Evolutionary conservation across 2,113 vertebrate genomes (phyloP).

Genomic region (Anguilla japonica): DNA sequence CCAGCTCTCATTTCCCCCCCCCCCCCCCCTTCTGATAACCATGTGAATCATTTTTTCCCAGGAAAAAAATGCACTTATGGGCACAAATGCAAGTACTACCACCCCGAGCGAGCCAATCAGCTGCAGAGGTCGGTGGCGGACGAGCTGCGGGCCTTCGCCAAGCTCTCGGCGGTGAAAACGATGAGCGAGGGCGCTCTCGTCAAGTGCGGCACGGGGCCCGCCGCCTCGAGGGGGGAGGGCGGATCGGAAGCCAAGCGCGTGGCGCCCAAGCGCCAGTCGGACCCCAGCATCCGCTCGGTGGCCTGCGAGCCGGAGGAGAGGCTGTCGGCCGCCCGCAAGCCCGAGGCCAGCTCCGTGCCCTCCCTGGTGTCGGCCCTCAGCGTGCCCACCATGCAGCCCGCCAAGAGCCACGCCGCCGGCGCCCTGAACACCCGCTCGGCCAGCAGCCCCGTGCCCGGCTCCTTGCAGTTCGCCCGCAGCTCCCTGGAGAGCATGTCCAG

Average conservation of each 20-base stretch:
- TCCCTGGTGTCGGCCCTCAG: slow-evolving; percentile 95
- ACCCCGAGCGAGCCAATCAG: slow-evolving; percentile 95
- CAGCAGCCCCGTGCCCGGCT: slow-evolving; percentile 95
- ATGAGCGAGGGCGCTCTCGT: slow-evolving; percentile 94
- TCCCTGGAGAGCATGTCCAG: slow-evolving; percentile 92
- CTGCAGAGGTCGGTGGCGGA: slow-evolving; percentile 93
- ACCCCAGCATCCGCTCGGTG: slow-evolving; percentile 94
- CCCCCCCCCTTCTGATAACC: neutral
- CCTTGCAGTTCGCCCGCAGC: slow-evolving; percentile 88
- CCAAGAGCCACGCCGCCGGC: slow-evolving; percentile 92
- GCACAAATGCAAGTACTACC: slow-evolving; percentile 99
- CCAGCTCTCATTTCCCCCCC: neutral
- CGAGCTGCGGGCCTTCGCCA: slow-evolving; percentile 96
- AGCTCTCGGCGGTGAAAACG: slow-evolving; percentile 94
- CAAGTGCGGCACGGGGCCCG: slow-evolving; percentile 80
- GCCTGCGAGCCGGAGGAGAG: slow-evolving; percentile 88
- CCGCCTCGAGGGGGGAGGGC: slow-evolving; percentile 77
- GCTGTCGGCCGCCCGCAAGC: slow-evolving; percentile 81
- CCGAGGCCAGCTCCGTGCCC: slow-evolving; percentile 92
- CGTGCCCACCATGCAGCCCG: slow-evolving; percentile 89
- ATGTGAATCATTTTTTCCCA: slow-evolving; percentile 57
- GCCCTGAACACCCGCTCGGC: slow-evolving; percentile 96
- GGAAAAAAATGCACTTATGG: slow-evolving; percentile 99
- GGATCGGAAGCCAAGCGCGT: slow-evolving; percentile 87
- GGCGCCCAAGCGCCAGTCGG: slow-evolving; percentile 93